A percentile compares a stretch with the other conserved stretches of the same genome.
Evolutionary conservation across 92 coral and sea anemone species (phyloP).

Genomic region (Actinernus sp.): DNA sequence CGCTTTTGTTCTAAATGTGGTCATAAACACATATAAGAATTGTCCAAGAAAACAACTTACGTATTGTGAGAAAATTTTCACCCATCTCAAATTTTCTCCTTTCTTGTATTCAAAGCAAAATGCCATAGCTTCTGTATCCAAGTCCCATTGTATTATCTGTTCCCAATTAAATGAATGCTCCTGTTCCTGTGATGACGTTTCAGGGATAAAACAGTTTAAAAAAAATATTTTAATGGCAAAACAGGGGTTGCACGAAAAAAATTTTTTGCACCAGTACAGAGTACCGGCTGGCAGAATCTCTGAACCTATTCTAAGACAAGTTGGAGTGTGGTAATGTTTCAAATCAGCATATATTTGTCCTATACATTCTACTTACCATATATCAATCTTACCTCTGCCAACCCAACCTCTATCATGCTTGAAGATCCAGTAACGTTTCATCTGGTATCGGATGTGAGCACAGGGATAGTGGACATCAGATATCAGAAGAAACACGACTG

Average conservation of each 20-base stretch:
- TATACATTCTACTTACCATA: no score
- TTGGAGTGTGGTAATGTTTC: no score
- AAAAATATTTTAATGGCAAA: no score
- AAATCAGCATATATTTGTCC: no score
- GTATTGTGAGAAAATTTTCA: constrained; percentile 82
- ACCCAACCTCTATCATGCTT: no score
- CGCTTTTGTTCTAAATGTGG: no score
- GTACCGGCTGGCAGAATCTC: background rate
- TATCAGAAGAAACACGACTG: no score
- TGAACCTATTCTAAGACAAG: background rate
- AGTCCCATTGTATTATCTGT: constrained; percentile 79
- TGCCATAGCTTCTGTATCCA: constrained; percentile 96
- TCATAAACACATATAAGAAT: no score
- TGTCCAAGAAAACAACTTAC: constrained; percentile 66
- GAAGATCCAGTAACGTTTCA: no score
- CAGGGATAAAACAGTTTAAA: background rate
- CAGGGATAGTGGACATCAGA: no score
- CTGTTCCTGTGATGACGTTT: constrained; percentile 75
- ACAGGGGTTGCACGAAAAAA: background rate
- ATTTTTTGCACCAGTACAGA: background rate
- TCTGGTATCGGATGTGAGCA: no score
- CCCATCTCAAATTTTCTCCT: constrained; percentile 88
- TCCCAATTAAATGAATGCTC: constrained; percentile 87
- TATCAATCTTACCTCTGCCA: no score
- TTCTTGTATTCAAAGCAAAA: constrained; percentile 89